These are phyloP conservation scores for Cochlearius cochlearius DNA, from an alignment of 2,113 vertebrate species.

Conservation along the genomic window DNA sequence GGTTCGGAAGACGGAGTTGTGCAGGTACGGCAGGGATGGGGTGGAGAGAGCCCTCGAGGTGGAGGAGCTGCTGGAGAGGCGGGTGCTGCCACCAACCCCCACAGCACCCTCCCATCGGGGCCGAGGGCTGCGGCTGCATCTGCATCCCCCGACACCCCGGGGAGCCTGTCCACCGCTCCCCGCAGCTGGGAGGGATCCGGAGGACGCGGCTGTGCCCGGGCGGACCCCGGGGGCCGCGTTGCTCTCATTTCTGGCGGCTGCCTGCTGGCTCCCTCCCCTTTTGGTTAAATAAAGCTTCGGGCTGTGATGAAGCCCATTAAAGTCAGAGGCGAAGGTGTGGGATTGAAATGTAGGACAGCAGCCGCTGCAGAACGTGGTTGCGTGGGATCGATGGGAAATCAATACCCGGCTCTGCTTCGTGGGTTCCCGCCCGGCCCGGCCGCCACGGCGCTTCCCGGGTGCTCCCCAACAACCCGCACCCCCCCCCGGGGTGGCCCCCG, in stretches of 20 bases:
- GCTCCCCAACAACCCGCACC: background rate
- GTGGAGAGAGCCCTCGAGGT: background rate
- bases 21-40: background rate
- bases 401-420: background rate
- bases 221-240: background rate
- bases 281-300: conserved; percentile 53
- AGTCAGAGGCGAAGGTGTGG: conserved; percentile 41
- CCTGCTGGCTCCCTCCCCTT: background rate
- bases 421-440: background rate
- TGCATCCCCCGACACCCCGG: background rate
- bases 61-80: background rate
- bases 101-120: fast-evolving
- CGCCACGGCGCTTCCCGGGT: background rate
- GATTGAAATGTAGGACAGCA: conserved; percentile 69
- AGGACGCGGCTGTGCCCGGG: fast-evolving
- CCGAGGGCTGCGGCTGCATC: background rate
- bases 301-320: conserved; percentile 43
- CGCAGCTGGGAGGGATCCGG: background rate
- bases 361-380: conserved; percentile 63
- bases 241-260: conserved; percentile 24
- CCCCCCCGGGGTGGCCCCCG: fast-evolving
- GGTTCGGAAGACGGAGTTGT: background rate
- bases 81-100: background rate
- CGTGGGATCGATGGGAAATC: conserved; percentile 63
- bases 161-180: background rate